Evolutionary conservation across 2,888 invertebrate species (phyloP).

Genomic region (Idaea biselata): DNA sequence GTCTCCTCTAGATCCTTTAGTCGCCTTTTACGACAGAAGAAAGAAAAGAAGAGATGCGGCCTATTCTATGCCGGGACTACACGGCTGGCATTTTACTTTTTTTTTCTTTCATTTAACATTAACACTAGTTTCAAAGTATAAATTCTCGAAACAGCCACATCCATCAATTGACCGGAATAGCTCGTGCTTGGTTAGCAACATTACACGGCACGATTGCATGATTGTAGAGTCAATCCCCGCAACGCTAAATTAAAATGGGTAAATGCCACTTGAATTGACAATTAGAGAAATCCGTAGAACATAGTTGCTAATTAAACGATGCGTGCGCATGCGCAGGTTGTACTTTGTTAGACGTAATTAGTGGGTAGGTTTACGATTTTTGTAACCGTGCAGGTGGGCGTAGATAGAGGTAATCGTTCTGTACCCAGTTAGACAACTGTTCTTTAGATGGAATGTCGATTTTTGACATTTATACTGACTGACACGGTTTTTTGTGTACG

Average conservation of each 20-base stretch:
- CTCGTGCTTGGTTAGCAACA: neutral
- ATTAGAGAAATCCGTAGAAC: neutral
- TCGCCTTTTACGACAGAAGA: no score
- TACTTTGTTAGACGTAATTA: neutral
- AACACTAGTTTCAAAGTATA: neutral
- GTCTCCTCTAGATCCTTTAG: no score
- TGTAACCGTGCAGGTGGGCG: neutral
- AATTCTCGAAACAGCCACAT: neutral
- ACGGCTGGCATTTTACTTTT: no score
- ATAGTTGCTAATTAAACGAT: conserved; percentile 1
- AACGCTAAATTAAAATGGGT: neutral
- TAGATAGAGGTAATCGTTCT: no score
- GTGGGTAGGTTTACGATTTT: neutral
- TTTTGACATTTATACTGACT: no score
- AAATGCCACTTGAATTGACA: conserved; percentile 1
- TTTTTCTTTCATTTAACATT: neutral
- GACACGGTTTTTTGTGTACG: no score
- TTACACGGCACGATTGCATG: neutral
- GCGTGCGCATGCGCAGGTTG: neutral
- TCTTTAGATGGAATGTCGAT: no score
- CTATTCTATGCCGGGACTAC: no score
- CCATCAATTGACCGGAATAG: neutral
- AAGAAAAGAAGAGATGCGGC: no score
- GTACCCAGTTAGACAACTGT: no score
- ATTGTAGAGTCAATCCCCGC: neutral